Base-by-base conservation (phyloP, 2,113 vertebrate genomes). In the Oryzias melastigma region DNA sequence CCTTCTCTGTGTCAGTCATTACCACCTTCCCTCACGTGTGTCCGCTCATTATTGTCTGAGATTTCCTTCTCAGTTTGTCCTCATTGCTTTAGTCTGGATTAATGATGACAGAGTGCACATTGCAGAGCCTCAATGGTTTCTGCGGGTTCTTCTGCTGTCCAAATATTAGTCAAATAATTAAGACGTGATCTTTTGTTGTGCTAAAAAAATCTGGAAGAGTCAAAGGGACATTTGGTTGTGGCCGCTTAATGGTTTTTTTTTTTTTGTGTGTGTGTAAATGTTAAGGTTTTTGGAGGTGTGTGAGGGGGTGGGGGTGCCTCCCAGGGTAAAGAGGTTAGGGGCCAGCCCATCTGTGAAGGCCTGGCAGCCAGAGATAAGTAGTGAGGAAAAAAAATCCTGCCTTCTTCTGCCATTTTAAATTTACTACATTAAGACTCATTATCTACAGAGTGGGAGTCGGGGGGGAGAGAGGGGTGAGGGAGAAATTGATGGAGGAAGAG, bases 351-450 rank as follows among this genome's bases (percentile, higher is more conserved):
- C 80, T 75, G 81, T 73, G 79, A 77, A 75, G 52, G 83, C 78
- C 88, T 89, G 88, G 51, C 46, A 71, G 83, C 62, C 52, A 64
- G 85, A 88, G 86, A 90, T 90, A 90, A 90, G 85, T 85, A 61
- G 22, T 53, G 58, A 62, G 59, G 45, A 17, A 44, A 44, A 44
- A 62, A 79, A 80, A 79, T 77, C 79, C 63, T 57, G 58, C 65
- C 70, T 81, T 73, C 52, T 60, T 75, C 69, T 51, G 48, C 76
- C 82, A 78, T 85, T 83, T 87, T 77, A 83, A 81, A 87, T 86
- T 79, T 84, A 75, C 78, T 83, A 75, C 80, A 84, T 89, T 88
- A 85, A 87, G 85, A 81, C 80, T 87, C 74, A 82, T 89, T 86
- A 89, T 86, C 73, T 79, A 62, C 65, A 72, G 65, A 79, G 77